Base-by-base conservation (phyloP, 2,113 vertebrate species). In the Hipposideros armiger region DNA sequence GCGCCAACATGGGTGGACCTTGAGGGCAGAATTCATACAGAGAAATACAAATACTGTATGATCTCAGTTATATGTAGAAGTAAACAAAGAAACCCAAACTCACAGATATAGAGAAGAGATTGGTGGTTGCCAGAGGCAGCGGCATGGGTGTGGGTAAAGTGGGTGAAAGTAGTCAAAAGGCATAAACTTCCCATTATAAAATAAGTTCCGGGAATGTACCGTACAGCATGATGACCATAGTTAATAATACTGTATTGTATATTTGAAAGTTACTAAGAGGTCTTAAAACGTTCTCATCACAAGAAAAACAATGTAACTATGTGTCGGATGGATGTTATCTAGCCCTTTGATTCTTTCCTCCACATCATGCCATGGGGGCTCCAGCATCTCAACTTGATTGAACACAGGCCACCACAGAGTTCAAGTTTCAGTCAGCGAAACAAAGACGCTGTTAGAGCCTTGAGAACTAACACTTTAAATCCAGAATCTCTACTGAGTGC, bases 311-410 rank as follows among this genome's bases (percentile, higher is more conserved):
- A 1, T 50, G 2, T 22, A 47, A 47, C 36, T 30, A 8, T 36
- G 15, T 36, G 7, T 50, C 40, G 32, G 50, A 67, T 19, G 22
- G 6, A 32, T n/a, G 40, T n/a, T 70, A 58, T 47, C 52, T 36
- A 58, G 47, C 28, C 28, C 89, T 95, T 58, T 52, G 42, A 72
- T 36, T 77, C 30, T 28, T 69, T 52, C 85, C 74, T 89, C 26
- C 80, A 69, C 60, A 30, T 76, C 76, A 16, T 66, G 40, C 66
- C 19, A 30, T 8, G 40, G 26, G 52, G 56, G 45, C 94, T 72
- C 36, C 45, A 62, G 26, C 92, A 72, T 77, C 67, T 94, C 54
- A 50, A 42, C 22, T 94, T 76, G 69, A 72, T 89, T 77, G 62
- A 69, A 66, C 58, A 28, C 1, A 72, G 70, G 54, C 64, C 64